Conservation (phyloP, 2,888 invertebrate genomes). For the Erebia epiphron region DNA sequence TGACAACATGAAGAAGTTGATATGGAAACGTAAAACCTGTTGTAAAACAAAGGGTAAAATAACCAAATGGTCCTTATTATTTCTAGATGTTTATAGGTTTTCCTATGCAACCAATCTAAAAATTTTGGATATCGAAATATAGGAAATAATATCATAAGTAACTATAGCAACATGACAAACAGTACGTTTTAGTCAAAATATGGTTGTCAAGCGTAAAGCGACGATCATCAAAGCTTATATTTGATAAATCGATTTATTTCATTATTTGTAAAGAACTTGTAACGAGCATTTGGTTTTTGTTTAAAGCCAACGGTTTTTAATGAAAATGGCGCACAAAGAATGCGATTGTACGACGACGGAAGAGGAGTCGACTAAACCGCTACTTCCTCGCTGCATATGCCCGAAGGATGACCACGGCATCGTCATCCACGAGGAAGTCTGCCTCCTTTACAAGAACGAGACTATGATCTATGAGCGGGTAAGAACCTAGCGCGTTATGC, state of each 20-base stretch:
- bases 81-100: no score
- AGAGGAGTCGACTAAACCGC: slow-evolving; percentile 40
- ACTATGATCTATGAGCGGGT: slow-evolving; percentile 60
- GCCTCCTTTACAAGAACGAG: slow-evolving; percentile 65
- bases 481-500: slow-evolving; percentile 35
- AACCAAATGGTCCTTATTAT: no score
- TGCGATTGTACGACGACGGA: slow-evolving; percentile 57
- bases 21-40: slow-evolving; percentile 1
- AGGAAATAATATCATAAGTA: background rate
- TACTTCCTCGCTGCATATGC: slow-evolving; percentile 56
- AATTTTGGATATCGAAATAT: background rate
- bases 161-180: background rate
- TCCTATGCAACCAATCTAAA: background rate
- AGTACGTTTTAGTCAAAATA: background rate
- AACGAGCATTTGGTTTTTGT: background rate
- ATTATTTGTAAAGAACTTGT: background rate
- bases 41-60: background rate
- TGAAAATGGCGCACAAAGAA: slow-evolving; percentile 32
- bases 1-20: slow-evolving; percentile 15
- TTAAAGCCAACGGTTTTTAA: background rate
- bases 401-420: slow-evolving; percentile 62
- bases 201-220: background rate
- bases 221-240: background rate
- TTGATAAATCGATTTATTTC: slow-evolving; percentile 17
- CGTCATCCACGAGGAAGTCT: slow-evolving; percentile 59